These are phyloP conservation scores for Steinernema hermaphroditum DNA, from an alignment of 2,888 invertebrate genomes.

Conservation along the genomic window DNA sequence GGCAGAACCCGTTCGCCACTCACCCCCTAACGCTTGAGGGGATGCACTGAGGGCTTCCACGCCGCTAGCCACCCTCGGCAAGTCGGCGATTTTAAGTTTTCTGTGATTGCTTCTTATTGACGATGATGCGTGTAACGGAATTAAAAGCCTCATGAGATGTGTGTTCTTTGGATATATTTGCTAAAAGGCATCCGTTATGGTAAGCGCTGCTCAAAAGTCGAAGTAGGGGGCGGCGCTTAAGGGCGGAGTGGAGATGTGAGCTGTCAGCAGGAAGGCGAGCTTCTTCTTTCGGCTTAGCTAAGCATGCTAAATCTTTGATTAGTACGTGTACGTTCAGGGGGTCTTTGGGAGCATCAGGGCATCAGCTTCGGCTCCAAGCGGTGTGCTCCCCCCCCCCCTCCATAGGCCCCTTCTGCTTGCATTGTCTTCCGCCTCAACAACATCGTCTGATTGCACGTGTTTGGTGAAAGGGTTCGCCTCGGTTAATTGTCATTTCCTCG, in stretches of 20 bases:
- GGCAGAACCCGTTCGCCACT: background rate
- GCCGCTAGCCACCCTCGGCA: no score
- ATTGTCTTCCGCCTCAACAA: no score
- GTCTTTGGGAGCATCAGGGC: background rate
- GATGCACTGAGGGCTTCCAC: background rate
- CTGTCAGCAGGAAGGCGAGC: slow-evolving; percentile 27
- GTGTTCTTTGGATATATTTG: background rate
- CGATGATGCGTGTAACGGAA: no score
- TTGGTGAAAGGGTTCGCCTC: no score
- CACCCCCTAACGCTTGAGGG: background rate
- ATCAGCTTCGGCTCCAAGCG: no score
- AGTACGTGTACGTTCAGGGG: slow-evolving; percentile 16
- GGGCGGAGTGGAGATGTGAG: slow-evolving; percentile 23
- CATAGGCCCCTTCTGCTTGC: no score
- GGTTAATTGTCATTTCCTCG: no score
- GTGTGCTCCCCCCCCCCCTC: no score
- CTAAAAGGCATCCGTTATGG: slow-evolving; percentile 1
- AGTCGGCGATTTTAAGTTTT: no score
- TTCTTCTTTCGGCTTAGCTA: slow-evolving; percentile 26
- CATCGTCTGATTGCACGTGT: no score
- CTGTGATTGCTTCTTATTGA: no score
- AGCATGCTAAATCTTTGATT: slow-evolving; percentile 27
- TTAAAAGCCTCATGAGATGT: background rate
- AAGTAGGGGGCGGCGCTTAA: slow-evolving; percentile 24
- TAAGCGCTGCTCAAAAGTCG: slow-evolving; percentile 14